A percentile compares a stretch with the other conserved stretches of the same genome.
Evolutionary conservation across 2,797 vertebrate species (phyloP).

Genomic region (Manis pentadactyla): DNA sequence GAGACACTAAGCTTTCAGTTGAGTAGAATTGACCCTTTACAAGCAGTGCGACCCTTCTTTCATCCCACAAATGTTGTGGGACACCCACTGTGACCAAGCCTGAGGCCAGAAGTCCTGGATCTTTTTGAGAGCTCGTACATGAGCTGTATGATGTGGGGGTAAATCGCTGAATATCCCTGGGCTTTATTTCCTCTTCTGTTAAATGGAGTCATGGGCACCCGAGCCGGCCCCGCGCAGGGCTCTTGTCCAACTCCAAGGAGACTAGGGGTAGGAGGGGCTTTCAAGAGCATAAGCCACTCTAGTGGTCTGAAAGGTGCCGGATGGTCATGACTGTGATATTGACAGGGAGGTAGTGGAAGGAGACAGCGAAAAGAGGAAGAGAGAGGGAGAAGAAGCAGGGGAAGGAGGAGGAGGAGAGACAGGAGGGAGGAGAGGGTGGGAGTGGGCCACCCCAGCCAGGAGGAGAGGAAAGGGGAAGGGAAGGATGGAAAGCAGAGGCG

Average conservation of each 20-base stretch:
- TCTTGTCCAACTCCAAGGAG: neutral
- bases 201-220: neutral
- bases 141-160: neutral
- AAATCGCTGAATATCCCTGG: neutral
- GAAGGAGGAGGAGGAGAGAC: neutral
- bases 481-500: too few relatives aligned
- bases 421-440: too few relatives aligned
- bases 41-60: neutral
- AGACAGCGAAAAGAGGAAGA: rapidly evolving
- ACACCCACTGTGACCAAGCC: neutral
- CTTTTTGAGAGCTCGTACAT: neutral
- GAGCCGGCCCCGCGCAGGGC: neutral
- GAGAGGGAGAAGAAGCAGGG: neutral
- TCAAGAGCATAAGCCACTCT: neutral
- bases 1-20: neutral
- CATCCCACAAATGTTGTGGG: neutral
- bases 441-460: neutral
- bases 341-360: neutral
- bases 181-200: neutral
- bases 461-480: neutral
- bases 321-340: neutral
- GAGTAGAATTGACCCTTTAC: neutral
- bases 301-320: neutral
- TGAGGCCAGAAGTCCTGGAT: neutral
- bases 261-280: neutral